Percentiles rank a stretch among this genome's conserved stretches.
phyloP scores from a whole-genome alignment of 2,888 invertebrate genomes.

The Agrotis segetum region DNA sequence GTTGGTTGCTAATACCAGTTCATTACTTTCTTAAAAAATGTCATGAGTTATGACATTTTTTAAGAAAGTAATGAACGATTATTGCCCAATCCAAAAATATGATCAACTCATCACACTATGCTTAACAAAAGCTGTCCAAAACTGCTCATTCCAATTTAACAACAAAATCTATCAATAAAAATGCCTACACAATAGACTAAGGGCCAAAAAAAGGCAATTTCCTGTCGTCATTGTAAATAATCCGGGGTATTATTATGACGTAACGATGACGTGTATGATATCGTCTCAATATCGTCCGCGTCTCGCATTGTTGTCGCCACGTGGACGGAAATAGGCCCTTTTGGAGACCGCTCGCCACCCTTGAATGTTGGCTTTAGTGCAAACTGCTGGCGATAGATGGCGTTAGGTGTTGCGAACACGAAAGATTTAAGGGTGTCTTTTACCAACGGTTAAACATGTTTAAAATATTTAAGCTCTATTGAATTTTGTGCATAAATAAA shows the following conservation, averaged over 20 bases:
- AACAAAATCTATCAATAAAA: conserved; percentile 48
- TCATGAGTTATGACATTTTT: no score
- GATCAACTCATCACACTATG: no score
- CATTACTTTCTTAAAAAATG: no score
- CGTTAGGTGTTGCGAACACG: conserved; percentile 54
- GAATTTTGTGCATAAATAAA: no score
- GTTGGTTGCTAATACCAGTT: no score
- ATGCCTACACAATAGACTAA: conserved; percentile 46
- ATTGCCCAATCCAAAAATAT: background rate
- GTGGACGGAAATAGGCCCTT: conserved; percentile 87
- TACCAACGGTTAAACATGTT: no score
- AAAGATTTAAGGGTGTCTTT: no score
- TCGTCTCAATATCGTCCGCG: conserved; percentile 74
- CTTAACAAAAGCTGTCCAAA: background rate
- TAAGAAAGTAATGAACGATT: no score
- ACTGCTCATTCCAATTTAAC: conserved; percentile 40
- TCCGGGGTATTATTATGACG: conserved; percentile 84
- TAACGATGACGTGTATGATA: conserved; percentile 80
- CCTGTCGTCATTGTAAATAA: conserved; percentile 83
- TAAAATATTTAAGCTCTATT: no score
- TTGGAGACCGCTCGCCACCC: conserved; percentile 53
- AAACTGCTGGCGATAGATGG: conserved; percentile 75
- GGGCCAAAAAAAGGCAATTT: conserved; percentile 83
- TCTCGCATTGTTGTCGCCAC: conserved; percentile 83
- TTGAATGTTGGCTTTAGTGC: conserved; percentile 44